Percentiles rank a stretch among this genome's conserved stretches.
These are phyloP conservation scores for Carassius auratus DNA, from an alignment of 2,113 vertebrate species.

Conservation along the genomic window DNA sequence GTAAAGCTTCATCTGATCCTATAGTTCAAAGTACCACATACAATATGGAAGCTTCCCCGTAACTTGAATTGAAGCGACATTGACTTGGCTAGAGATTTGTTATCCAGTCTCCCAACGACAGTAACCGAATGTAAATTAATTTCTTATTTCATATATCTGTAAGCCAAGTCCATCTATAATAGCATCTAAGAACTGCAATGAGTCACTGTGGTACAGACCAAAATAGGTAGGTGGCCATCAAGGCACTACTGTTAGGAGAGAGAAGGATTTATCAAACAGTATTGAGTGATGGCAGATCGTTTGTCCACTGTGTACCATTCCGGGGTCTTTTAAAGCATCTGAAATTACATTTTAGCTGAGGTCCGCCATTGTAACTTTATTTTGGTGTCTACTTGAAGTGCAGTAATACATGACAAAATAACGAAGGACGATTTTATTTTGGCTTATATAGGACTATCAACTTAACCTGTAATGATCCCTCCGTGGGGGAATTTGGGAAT, in stretches of 20 bases:
- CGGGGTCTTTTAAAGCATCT: conserved; percentile 5
- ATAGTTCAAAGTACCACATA: conserved; percentile 30
- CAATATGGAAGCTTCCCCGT: not conserved
- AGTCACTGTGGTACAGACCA: conserved; percentile 19
- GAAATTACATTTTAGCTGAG: conserved; percentile 12
- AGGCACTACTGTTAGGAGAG: conserved; percentile 9
- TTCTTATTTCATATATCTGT: conserved; percentile 1
- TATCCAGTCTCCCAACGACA: not conserved
- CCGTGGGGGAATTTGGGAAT: conserved; percentile 12
- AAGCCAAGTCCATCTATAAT: not conserved
- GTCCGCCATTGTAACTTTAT: not conserved
- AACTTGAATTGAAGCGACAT: not conserved
- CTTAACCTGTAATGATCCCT: conserved; percentile 9
- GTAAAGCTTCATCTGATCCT: conserved; percentile 50
- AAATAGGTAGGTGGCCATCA: conserved; percentile 10
- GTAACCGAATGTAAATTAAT: not conserved
- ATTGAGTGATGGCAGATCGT: not conserved
- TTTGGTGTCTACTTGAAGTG: not conserved
- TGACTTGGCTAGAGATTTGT: not conserved
- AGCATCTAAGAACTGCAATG: conserved; percentile 9
- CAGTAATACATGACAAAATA: not conserved
- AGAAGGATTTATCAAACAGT: not conserved
- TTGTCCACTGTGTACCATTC: conserved; percentile 4
- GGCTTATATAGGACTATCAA: conserved; percentile 22
- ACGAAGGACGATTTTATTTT: conserved; percentile 22